Conservation (phyloP, 2,888 invertebrate species). For the Steinernema scapterisci region DNA sequence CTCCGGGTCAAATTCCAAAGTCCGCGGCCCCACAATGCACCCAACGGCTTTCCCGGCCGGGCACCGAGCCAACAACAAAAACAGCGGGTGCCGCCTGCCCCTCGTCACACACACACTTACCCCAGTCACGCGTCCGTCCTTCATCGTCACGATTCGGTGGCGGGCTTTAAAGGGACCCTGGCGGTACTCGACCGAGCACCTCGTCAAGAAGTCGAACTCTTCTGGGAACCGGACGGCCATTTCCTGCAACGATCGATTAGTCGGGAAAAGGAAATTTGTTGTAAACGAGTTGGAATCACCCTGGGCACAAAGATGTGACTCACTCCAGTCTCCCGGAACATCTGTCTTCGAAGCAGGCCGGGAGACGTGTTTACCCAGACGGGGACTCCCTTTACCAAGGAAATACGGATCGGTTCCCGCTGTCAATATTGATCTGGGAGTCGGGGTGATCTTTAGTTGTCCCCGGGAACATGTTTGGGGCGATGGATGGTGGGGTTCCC, state of each 20-base stretch:
- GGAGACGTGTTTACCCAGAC: too few relatives aligned
- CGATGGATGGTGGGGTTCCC: too few relatives aligned
- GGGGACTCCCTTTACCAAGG: too few relatives aligned
- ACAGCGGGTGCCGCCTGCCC: neutral
- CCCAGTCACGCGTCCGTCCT: conserved; percentile 45
- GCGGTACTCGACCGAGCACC: conserved; percentile 47
- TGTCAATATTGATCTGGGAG: too few relatives aligned
- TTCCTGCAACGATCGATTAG: neutral
- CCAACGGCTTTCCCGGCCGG: conserved; percentile 8
- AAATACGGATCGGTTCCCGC: too few relatives aligned
- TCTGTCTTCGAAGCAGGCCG: too few relatives aligned
- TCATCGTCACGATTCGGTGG: conserved; percentile 41
- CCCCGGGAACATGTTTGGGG: too few relatives aligned
- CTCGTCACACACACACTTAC: conserved; percentile 39
- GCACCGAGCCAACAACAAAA: neutral
- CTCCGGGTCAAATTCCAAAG: conserved; percentile 27
- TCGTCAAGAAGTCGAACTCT: conserved; percentile 45
- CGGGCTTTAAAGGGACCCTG: conserved; percentile 49
- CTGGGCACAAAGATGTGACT: neutral
- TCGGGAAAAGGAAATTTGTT: neutral
- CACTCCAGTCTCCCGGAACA: too few relatives aligned
- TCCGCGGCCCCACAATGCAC: conserved; percentile 19
- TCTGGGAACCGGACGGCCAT: conserved; percentile 46
- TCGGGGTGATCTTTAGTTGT: too few relatives aligned
- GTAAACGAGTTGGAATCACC: neutral